phyloP scores from a whole-genome alignment of 2,888 invertebrate species.

The Labia minor region DNA sequence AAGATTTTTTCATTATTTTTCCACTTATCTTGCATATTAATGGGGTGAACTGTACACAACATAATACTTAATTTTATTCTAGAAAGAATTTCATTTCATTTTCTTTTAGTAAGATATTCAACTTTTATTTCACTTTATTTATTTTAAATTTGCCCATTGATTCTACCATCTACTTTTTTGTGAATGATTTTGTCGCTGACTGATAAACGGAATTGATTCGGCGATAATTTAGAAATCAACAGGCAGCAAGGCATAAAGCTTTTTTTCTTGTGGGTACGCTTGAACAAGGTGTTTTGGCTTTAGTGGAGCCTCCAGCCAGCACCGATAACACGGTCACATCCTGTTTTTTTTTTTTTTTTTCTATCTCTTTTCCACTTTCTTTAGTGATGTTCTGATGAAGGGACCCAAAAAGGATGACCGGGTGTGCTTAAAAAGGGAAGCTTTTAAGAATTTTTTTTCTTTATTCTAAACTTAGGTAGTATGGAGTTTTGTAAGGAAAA shows the following conservation, averaged over 20 bases:
- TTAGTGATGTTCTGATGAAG: neutral
- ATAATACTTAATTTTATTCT: no score
- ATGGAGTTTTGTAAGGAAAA: no score
- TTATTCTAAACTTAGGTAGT: no score
- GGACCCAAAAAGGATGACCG: neutral
- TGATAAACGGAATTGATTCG: neutral
- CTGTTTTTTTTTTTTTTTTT: slow-evolving; percentile 1
- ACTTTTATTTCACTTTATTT: no score
- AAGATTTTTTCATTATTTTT: no score
- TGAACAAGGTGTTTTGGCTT: neutral
- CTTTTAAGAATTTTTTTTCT: neutral
- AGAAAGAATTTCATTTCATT: no score
- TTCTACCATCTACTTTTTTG: no score
- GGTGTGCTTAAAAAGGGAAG: neutral
- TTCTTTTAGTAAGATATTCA: no score
- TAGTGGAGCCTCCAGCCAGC: neutral
- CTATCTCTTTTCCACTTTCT: neutral
- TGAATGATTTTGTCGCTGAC: no score
- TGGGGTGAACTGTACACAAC: no score
- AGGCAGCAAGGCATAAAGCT: neutral
- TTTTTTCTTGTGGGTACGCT: neutral
- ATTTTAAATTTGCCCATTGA: no score
- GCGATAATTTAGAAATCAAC: neutral
- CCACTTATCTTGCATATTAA: no score
- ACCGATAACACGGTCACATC: slow-evolving; percentile 7